Conservation (phyloP, 2,113 vertebrate genomes). For the Misgurnus mizolepis region DNA sequence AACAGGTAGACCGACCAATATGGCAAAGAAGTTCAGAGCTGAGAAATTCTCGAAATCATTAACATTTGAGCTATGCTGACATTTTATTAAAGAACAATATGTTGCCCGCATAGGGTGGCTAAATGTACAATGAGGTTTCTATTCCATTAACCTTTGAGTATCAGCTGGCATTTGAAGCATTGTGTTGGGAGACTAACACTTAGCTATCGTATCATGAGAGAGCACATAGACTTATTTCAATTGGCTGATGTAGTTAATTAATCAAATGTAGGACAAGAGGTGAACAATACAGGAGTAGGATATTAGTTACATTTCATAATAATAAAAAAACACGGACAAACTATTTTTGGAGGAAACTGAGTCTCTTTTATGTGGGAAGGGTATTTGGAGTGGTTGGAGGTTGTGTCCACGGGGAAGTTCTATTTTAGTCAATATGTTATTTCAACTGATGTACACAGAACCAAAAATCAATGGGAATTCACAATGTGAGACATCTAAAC, state of each 20-base stretch:
- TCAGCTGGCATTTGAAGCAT: slow-evolving; percentile 53
- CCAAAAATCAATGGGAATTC: slow-evolving; percentile 40
- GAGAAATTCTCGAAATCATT: slow-evolving; percentile 52
- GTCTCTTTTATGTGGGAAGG: not conserved
- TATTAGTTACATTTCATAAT: not conserved
- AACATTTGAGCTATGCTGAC: slow-evolving; percentile 57
- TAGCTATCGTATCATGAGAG: slow-evolving; percentile 23
- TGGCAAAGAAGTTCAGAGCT: not conserved
- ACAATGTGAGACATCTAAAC: slow-evolving; percentile 26
- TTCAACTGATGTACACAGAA: slow-evolving; percentile 37
- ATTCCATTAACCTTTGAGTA: slow-evolving; percentile 59
- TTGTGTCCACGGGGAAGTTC: slow-evolving; percentile 36
- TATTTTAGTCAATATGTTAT: slow-evolving; percentile 41
- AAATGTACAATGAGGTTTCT: slow-evolving; percentile 51
- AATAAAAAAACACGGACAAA: not conserved
- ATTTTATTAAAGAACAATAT: slow-evolving; percentile 57
- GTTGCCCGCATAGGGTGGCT: slow-evolving; percentile 36
- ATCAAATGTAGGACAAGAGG: slow-evolving; percentile 7
- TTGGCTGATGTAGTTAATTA: slow-evolving; percentile 21
- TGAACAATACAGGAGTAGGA: not conserved
- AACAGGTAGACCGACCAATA: not conserved
- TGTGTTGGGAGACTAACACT: slow-evolving; percentile 45
- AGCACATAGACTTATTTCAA: slow-evolving; percentile 35
- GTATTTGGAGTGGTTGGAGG: slow-evolving; percentile 17
- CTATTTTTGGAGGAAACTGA: not conserved